Base-by-base conservation (phyloP, 2,797 vertebrate genomes). In the Urocyon cinereoargenteus region DNA sequence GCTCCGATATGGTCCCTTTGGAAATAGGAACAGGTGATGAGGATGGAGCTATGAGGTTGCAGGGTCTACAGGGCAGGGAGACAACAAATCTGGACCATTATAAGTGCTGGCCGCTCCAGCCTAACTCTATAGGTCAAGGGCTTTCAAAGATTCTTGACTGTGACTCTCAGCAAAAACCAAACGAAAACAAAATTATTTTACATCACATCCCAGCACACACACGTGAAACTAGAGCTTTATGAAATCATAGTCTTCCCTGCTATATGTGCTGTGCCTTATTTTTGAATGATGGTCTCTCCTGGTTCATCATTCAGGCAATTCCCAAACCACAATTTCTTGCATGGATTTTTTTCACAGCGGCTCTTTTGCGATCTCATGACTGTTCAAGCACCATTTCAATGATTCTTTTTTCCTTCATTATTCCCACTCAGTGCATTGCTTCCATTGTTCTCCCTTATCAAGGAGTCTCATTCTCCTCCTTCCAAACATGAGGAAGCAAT, bases 131-230 rank as follows among this genome's bases (percentile, higher is more conserved):
- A 77, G 7, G 28, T 9, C 10, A 12, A 75, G 22, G 19, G 7
- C 57, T 75, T 79, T 31, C 86, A 49, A 64, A 91, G 12, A 73
- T n/a, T 66, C 61, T 62, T 73, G 21, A 73, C 28, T 51, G 31
- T 14, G 18, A 81, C 40, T 93, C 51, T 45, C 16, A 16, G 68
- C 36, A 61, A 84, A 66, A 96, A 89, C 95, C 88, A n/a, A 8
- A 61, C 15, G 6, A 55, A 55, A 19, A 19, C 15, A 55, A 55
- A 55, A 62, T 34, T 62, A 57, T 66, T 84, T 70, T 64, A 28
- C 3, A 49, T 40, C 36, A 36, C 86, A 90, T 62, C 62, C 28
- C n/a, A 66, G 16, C 24, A 40, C 72, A n/a, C 68, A 88, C 26
- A 16, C 7, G 12, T 13, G 34, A 75, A 86, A 49, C 13, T 62